Evolutionary conservation across 2,888 invertebrate genomes (phyloP).

Genomic region (Heliconius erato): DNA sequence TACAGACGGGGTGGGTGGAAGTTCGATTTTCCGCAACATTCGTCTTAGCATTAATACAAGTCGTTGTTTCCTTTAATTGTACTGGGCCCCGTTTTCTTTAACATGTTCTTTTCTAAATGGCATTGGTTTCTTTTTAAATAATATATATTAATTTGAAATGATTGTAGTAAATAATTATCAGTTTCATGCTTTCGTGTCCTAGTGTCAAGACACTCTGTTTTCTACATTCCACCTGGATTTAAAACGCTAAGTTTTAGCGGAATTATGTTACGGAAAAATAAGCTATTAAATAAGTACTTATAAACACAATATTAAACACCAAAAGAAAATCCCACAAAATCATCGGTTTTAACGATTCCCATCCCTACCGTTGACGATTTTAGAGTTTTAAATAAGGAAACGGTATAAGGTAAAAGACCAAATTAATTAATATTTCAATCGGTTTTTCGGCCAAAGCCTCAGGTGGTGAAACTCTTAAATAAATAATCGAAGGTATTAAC

Average conservation of each 20-base stretch:
- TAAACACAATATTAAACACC: not conserved
- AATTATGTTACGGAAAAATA: too few relatives aligned
- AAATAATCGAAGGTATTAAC: conserved; percentile 81
- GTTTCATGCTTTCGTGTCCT: too few relatives aligned
- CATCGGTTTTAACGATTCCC: not conserved
- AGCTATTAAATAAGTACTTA: not conserved
- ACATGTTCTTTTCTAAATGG: conserved; percentile 36
- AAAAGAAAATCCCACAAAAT: not conserved
- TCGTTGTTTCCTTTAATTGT: conserved; percentile 84
- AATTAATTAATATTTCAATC: conserved; percentile 68
- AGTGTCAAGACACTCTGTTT: too few relatives aligned
- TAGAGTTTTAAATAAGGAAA: conserved; percentile 51
- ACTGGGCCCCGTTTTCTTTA: conserved; percentile 70
- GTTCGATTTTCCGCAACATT: conserved; percentile 85
- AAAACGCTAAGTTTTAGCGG: too few relatives aligned
- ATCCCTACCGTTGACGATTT: conserved; percentile 6
- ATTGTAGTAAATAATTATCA: too few relatives aligned
- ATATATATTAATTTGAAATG: not conserved
- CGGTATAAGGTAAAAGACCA: conserved; percentile 35
- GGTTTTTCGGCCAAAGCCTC: conserved; percentile 72
- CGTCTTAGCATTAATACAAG: conserved; percentile 83
- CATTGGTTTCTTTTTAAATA: not conserved
- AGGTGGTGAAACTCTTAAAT: conserved; percentile 80
- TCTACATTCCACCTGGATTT: too few relatives aligned
- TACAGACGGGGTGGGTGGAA: conserved; percentile 67